These are phyloP conservation scores for Zele albiditarsus DNA, from an alignment of 2,888 invertebrate genomes.

Conservation along the genomic window DNA sequence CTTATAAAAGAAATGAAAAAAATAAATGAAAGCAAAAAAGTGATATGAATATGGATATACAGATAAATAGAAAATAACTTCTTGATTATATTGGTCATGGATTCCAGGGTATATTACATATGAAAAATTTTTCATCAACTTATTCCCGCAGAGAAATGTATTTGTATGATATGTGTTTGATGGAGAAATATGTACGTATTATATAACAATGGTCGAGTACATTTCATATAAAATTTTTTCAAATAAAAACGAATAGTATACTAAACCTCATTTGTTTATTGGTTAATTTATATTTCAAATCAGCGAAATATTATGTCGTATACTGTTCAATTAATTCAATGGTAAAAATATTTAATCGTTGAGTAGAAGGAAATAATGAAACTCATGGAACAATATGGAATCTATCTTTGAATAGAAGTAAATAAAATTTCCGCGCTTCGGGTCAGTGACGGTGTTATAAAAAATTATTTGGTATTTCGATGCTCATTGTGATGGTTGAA, in stretches of 20 bases:
- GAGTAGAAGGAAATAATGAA: too few species aligned
- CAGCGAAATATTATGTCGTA: too few species aligned
- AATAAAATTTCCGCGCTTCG: not conserved
- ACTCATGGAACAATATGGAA: too few species aligned
- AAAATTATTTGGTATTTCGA: not conserved
- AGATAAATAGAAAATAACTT: not conserved
- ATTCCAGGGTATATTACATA: not conserved
- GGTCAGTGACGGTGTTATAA: not conserved
- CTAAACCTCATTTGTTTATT: too few species aligned
- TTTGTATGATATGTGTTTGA: not conserved
- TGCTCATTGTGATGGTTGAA: not conserved
- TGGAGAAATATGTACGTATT: not conserved
- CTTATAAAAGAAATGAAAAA: conserved; percentile 72
- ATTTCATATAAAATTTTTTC: not conserved
- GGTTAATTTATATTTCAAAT: too few species aligned
- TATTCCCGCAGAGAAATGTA: not conserved
- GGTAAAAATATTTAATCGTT: too few species aligned
- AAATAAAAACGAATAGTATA: too few species aligned
- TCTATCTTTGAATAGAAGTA: not conserved
- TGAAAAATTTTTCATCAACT: not conserved
- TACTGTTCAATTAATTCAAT: too few species aligned
- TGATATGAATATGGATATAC: not conserved
- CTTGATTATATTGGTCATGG: not conserved
- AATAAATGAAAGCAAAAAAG: not conserved
- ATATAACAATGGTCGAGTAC: not conserved